Evolutionary conservation across 2,113 vertebrate genomes (phyloP).

Genomic region (Chaetodon trifascialis): DNA sequence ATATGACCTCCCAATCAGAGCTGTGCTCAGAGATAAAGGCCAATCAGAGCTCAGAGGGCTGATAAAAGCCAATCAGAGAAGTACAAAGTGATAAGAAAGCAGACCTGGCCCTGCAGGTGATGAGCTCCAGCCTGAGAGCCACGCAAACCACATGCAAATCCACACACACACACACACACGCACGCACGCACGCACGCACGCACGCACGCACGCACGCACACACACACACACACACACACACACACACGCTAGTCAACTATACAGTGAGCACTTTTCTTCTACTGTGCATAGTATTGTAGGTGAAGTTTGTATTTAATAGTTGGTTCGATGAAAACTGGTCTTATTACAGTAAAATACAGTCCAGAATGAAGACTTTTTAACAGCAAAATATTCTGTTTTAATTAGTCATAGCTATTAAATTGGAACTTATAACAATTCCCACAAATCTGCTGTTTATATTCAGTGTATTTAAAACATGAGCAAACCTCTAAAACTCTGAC

Average conservation of each 20-base stretch:
- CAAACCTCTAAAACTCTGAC: background rate
- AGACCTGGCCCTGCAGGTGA: slow-evolving; percentile 69
- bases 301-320: slow-evolving; percentile 16
- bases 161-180: slow-evolving; percentile 13
- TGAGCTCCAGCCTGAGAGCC: slow-evolving; percentile 42
- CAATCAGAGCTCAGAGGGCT: slow-evolving; percentile 71
- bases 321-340: background rate
- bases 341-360: slow-evolving; percentile 1
- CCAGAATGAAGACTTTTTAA: background rate
- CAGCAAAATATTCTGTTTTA: background rate
- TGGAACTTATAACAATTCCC: background rate
- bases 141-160: slow-evolving; percentile 52
- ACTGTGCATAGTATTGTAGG: background rate
- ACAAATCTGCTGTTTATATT: background rate
- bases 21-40: slow-evolving; percentile 61
- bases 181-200: too few species aligned
- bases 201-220: slow-evolving; percentile 8
- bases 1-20: slow-evolving; percentile 71
- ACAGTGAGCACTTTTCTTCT: background rate
- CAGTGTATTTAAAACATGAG: slow-evolving; percentile 2
- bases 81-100: slow-evolving; percentile 70
- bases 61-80: slow-evolving; percentile 75
- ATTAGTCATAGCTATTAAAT: background rate
- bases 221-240: slow-evolving; percentile 12
- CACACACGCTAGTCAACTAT: slow-evolving; percentile 10